Conservation (phyloP, 2,797 vertebrate genomes). For the Coregonus sp. region DNA sequence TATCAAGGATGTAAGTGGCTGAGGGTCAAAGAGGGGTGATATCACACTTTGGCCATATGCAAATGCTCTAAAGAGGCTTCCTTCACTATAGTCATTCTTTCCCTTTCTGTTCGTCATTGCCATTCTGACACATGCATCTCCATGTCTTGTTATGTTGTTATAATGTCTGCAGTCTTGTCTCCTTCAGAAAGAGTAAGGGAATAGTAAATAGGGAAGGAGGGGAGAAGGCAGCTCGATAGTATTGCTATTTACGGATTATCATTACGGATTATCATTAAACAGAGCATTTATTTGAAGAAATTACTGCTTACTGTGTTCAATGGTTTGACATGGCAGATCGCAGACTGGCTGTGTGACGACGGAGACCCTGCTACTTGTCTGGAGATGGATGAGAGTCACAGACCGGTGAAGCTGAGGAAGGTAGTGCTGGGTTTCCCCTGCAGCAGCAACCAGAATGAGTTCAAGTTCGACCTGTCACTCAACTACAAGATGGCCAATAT, state of each 20-base stretch:
- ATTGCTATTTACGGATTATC: background rate
- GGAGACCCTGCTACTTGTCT: constrained; percentile 83
- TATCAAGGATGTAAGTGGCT: constrained; percentile 84
- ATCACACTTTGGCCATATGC: background rate
- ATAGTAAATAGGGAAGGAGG: background rate
- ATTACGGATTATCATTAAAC: background rate
- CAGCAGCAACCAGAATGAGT: constrained; percentile 86
- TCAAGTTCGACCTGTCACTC: constrained; percentile 94
- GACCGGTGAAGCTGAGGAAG: constrained; percentile 94
- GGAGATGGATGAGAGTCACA: constrained; percentile 90
- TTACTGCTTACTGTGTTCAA: background rate
- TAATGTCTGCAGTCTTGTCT: background rate
- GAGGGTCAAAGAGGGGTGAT: background rate
- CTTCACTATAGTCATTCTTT: background rate
- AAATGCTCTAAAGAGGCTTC: background rate
- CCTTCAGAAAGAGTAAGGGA: background rate
- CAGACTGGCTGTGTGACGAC: constrained; percentile 92
- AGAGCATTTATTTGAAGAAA: background rate
- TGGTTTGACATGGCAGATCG: constrained; percentile 71
- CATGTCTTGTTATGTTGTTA: background rate
- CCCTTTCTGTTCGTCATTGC: background rate
- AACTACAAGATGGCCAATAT: constrained; percentile 93
- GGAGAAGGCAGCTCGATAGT: background rate
- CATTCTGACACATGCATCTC: background rate
- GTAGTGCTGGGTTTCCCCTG: constrained; percentile 93